phyloP scores from a whole-genome alignment of 1,140 invertebrate genomes.

The Caenorhabditis brenneri region DNA sequence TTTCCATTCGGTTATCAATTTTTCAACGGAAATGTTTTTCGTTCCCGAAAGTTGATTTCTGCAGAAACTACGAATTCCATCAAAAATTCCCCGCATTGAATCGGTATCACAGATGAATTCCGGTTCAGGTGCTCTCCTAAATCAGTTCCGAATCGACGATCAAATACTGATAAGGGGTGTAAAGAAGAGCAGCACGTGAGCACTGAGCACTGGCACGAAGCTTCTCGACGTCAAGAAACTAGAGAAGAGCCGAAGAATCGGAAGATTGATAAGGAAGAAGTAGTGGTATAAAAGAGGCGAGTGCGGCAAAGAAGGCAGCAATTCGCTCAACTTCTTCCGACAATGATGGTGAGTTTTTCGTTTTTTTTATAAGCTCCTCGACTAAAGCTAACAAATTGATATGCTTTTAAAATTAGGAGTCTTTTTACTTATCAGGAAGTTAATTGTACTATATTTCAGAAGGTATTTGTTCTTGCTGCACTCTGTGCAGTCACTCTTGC shows the following conservation, averaged over 20 bases:
- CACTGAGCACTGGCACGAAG: slow-evolving; percentile 24
- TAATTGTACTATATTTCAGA: slow-evolving; percentile 19
- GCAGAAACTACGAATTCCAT: slow-evolving; percentile 12
- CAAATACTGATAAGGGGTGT: slow-evolving; percentile 1
- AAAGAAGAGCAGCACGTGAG: slow-evolving; percentile 21
- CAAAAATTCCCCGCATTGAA: background rate
- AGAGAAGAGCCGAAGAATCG: background rate
- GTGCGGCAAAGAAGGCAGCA: background rate
- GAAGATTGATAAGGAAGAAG: slow-evolving; percentile 14
- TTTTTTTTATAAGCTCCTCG: background rate
- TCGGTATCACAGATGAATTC: slow-evolving; percentile 29
- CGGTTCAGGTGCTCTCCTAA: slow-evolving; percentile 28
- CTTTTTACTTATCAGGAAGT: no score
- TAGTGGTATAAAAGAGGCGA: background rate
- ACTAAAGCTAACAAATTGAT: no score
- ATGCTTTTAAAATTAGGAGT: background rate
- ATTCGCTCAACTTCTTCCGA: background rate
- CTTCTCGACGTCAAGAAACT: slow-evolving; percentile 16
- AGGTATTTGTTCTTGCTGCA: background rate
- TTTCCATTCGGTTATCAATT: background rate
- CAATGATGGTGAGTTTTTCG: background rate
- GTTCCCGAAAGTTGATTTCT: background rate
- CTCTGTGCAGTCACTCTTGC: slow-evolving; percentile 18
- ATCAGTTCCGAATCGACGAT: slow-evolving; percentile 14
- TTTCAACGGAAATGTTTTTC: background rate